Evolutionary conservation across 2,888 invertebrate genomes (phyloP).

Genomic region (Caenorhabditis macrosperma): DNA sequence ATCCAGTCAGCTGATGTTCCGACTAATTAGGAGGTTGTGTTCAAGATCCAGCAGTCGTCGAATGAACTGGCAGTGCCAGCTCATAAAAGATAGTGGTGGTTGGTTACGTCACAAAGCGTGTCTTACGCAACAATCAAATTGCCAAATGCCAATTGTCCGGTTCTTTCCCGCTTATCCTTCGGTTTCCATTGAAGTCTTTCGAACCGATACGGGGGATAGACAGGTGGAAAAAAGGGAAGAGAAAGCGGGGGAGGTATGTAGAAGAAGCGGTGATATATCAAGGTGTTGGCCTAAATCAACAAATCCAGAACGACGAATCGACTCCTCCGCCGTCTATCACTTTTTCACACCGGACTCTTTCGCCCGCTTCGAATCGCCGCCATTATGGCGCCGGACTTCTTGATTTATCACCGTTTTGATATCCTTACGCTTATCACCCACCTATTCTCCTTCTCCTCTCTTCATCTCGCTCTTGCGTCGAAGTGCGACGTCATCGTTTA

Average conservation of each 20-base stretch:
- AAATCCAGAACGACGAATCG: constrained; percentile 39
- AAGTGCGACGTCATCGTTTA: constrained; percentile 38
- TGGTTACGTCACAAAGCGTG: constrained; percentile 12
- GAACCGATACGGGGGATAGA: constrained; percentile 28
- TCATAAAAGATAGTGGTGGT: constrained; percentile 12
- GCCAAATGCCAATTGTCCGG: constrained; percentile 30
- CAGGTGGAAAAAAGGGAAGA: constrained; percentile 3
- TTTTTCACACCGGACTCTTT: constrained; percentile 52
- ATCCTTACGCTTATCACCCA: constrained; percentile 46
- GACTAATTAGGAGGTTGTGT: constrained; percentile 6
- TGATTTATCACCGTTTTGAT: constrained; percentile 51
- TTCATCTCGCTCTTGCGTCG: constrained; percentile 19
- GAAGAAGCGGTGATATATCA: constrained; percentile 32
- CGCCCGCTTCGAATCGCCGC: constrained; percentile 23
- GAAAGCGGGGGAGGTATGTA: constrained; percentile 8
- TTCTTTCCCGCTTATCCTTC: not conserved
- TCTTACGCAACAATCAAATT: constrained; percentile 42
- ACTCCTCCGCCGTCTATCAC: not conserved
- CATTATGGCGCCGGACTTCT: constrained; percentile 46
- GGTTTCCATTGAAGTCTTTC: not conserved
- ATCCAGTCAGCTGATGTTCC: constrained; percentile 30
- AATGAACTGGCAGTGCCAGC: not conserved
- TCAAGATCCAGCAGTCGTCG: not conserved
- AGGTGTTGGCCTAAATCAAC: constrained; percentile 57
- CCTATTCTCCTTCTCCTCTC: too few relatives aligned